Percentiles rank a stretch among this genome's conserved stretches.
phyloP scores from a whole-genome alignment of 1,140 invertebrate genomes.

The Leptopilina boulardi region DNA sequence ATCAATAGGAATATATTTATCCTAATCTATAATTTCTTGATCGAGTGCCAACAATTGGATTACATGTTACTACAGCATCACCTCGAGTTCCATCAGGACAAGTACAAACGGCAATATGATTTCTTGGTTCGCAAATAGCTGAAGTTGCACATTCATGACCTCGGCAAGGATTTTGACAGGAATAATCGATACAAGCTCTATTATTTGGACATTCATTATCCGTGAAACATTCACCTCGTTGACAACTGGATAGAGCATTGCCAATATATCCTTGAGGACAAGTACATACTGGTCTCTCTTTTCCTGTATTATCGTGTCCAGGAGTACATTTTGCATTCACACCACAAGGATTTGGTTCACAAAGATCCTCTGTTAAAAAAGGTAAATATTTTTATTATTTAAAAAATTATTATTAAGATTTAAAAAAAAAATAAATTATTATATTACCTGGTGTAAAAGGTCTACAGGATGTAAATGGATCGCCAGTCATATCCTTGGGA shows the following conservation, averaged over 20 bases:
- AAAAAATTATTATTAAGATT: not conserved
- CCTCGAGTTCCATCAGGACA: constrained; percentile 89
- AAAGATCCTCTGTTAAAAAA: constrained; percentile 84
- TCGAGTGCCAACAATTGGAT: constrained; percentile 55
- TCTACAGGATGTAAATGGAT: constrained; percentile 88
- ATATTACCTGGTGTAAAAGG: constrained; percentile 86
- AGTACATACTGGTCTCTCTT: constrained; percentile 88
- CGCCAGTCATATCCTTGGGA: constrained; percentile 89
- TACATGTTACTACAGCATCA: constrained; percentile 81
- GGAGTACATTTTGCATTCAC: constrained; percentile 88
- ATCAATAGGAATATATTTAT: not conserved
- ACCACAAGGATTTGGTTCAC: constrained; percentile 90
- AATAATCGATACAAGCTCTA: constrained; percentile 84
- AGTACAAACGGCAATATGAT: constrained; percentile 90
- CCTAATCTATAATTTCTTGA: not conserved
- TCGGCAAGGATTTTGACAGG: constrained; percentile 85
- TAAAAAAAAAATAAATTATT: constrained; percentile 53
- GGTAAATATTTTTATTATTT: not conserved
- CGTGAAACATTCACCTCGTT: constrained; percentile 84
- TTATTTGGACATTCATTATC: constrained; percentile 85
- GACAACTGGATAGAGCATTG: constrained; percentile 84
- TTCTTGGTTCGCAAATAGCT: constrained; percentile 80
- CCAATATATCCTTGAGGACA: constrained; percentile 88
- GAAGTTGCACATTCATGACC: constrained; percentile 82
- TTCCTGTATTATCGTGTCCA: constrained; percentile 86